Conservation (phyloP, 2,113 vertebrate species). For the Rhinogobius similis region DNA sequence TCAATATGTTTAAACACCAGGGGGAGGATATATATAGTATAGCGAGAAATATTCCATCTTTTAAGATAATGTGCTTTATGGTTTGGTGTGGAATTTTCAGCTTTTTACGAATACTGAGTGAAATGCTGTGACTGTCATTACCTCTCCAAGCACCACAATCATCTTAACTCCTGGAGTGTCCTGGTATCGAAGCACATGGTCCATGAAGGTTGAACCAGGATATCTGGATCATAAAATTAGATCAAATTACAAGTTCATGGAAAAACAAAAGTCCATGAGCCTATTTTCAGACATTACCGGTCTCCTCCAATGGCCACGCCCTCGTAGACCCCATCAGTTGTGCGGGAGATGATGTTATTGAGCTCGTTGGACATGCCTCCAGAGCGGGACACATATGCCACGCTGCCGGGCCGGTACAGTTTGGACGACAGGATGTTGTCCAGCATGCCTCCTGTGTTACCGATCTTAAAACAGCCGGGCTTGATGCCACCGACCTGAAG, state of each 20-base stretch:
- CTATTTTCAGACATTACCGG: slow-evolving; percentile 76
- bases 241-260: neutral
- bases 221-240: slow-evolving; percentile 77
- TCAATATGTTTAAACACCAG: neutral
- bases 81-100: neutral
- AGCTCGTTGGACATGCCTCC: slow-evolving; percentile 99
- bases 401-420: slow-evolving; percentile 94
- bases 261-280: neutral
- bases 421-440: slow-evolving; percentile 98
- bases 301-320: slow-evolving; percentile 97
- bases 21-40: neutral
- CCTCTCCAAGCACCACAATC: slow-evolving; percentile 97
- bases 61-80: neutral
- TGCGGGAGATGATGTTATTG: slow-evolving; percentile 96
- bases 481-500: slow-evolving; percentile 95
- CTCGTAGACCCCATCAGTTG: slow-evolving; percentile 93
- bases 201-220: slow-evolving; percentile 96
- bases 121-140: slow-evolving; percentile 52
- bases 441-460: slow-evolving; percentile 97
- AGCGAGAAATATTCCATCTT: neutral
- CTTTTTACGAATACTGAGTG: neutral
- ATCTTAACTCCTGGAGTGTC: slow-evolving; percentile 94
- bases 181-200: slow-evolving; percentile 94
- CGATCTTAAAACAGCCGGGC: slow-evolving; percentile 97
- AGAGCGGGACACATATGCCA: slow-evolving; percentile 94